These are phyloP conservation scores for Cyclophora albipunctata DNA, from an alignment of 2,888 invertebrate genomes.

Conservation along the genomic window DNA sequence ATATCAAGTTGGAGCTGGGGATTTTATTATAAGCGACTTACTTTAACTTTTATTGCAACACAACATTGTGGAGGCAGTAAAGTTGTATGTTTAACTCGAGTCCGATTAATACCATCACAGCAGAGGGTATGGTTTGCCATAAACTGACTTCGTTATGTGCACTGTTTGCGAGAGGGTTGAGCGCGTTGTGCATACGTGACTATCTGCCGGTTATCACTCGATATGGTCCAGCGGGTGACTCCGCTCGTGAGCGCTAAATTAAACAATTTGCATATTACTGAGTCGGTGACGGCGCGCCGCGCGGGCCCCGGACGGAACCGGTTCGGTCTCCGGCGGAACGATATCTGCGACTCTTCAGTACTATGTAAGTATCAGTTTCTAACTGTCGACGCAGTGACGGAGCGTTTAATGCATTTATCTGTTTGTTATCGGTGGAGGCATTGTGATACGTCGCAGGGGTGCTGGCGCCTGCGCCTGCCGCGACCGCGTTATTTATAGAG, in stretches of 20 bases:
- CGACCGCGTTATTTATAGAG: conserved; percentile 52
- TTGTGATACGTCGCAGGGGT: conserved; percentile 2
- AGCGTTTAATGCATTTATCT: conserved; percentile 18
- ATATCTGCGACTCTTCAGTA: no score
- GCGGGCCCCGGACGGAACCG: conserved; percentile 2
- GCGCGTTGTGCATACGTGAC: no score
- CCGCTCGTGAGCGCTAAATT: no score
- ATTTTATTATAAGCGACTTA: no score
- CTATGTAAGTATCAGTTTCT: no score
- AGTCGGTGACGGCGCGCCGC: background rate
- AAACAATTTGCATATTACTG: conserved; percentile 16
- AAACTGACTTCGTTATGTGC: no score
- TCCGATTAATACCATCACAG: no score
- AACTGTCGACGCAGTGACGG: conserved; percentile 10
- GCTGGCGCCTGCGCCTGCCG: conserved; percentile 18
- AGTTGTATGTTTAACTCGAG: background rate
- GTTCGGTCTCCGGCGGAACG: background rate
- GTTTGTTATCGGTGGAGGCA: conserved; percentile 11
- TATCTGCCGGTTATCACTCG: no score
- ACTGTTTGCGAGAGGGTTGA: no score
- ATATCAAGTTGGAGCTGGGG: no score
- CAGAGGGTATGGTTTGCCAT: no score
- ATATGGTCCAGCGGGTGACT: no score
- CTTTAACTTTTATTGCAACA: background rate
- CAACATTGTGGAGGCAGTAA: conserved; percentile 5